Conservation (phyloP, 1,140 invertebrate species). For the Subanguina moxae region DNA sequence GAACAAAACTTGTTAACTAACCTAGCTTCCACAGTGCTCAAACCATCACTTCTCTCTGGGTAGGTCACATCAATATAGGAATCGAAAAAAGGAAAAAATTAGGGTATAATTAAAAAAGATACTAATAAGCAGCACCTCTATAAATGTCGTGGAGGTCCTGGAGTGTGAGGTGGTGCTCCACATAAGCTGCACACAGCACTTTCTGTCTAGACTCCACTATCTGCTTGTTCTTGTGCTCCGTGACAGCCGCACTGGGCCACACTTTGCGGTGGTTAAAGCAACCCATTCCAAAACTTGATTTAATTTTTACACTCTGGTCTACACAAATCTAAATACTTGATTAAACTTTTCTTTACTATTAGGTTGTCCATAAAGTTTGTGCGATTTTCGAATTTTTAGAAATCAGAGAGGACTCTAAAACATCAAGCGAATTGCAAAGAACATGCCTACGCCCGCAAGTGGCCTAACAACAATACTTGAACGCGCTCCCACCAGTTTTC, state of each 20-base stretch:
- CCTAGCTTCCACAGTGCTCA: conserved; percentile 49
- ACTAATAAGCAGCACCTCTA: not conserved
- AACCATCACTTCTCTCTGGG: conserved; percentile 55
- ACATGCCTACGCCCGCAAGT: too few relatives aligned
- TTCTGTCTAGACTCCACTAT: conserved; percentile 18
- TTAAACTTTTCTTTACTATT: too few relatives aligned
- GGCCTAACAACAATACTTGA: too few relatives aligned
- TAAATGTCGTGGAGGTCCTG: conserved; percentile 53
- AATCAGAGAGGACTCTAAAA: too few relatives aligned
- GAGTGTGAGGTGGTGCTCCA: conserved; percentile 47
- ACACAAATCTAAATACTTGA: too few relatives aligned
- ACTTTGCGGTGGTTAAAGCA: not conserved
- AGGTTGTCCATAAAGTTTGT: too few relatives aligned
- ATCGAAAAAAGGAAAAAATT: conserved; percentile 23
- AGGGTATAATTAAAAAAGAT: too few relatives aligned
- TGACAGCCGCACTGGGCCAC: not conserved
- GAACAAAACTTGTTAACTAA: conserved; percentile 15
- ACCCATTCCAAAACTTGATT: too few relatives aligned
- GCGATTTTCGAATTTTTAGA: too few relatives aligned
- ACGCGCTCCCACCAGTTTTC: too few relatives aligned
- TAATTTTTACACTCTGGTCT: too few relatives aligned
- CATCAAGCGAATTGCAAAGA: too few relatives aligned
- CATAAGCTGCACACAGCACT: conserved; percentile 30
- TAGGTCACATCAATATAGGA: conserved; percentile 51
- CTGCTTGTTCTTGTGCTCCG: not conserved